phyloP scores from a whole-genome alignment of 2,797 vertebrate species.

The Paratrypauchen microcephalus region DNA sequence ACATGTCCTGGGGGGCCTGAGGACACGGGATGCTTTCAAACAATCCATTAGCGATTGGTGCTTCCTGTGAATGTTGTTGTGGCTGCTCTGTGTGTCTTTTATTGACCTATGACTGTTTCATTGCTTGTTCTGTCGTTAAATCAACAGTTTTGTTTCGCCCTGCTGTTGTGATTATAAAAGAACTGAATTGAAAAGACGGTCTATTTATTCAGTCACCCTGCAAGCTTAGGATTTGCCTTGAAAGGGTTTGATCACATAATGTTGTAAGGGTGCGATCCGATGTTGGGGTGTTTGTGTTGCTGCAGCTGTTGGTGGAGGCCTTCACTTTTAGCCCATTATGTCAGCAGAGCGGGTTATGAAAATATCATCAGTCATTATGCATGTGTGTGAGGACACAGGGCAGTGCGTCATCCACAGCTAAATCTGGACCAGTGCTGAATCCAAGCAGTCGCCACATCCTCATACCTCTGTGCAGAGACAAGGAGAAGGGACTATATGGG shows the following conservation, averaged over 20 bases:
- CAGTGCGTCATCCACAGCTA: constrained; percentile 46
- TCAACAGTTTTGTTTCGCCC: too few species aligned
- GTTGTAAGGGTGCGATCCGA: constrained; percentile 43
- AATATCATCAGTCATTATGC: constrained; percentile 73
- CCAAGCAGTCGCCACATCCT: constrained; percentile 9
- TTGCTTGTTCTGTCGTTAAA: too few species aligned
- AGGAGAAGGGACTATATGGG: background rate
- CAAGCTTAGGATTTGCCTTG: constrained; percentile 27
- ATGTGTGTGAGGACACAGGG: constrained; percentile 46
- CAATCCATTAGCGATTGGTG: background rate
- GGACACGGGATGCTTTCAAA: background rate
- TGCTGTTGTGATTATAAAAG: too few species aligned
- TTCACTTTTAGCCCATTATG: constrained; percentile 75
- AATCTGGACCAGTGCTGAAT: constrained; percentile 51
- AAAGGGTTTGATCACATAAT: constrained; percentile 14
- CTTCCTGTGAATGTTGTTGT: too few species aligned
- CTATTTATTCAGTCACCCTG: constrained; percentile 24
- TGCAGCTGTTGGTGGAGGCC: constrained; percentile 73
- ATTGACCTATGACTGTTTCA: too few species aligned
- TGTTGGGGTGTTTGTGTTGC: constrained; percentile 56
- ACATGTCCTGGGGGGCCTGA: background rate
- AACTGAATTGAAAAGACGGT: too few species aligned
- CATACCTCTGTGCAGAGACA: constrained; percentile 5
- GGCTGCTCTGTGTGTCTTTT: too few species aligned
- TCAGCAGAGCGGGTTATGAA: constrained; percentile 78